These are phyloP conservation scores for Allochrocebus solatus DNA, from an alignment of 2,797 vertebrate genomes.

Conservation along the genomic window DNA sequence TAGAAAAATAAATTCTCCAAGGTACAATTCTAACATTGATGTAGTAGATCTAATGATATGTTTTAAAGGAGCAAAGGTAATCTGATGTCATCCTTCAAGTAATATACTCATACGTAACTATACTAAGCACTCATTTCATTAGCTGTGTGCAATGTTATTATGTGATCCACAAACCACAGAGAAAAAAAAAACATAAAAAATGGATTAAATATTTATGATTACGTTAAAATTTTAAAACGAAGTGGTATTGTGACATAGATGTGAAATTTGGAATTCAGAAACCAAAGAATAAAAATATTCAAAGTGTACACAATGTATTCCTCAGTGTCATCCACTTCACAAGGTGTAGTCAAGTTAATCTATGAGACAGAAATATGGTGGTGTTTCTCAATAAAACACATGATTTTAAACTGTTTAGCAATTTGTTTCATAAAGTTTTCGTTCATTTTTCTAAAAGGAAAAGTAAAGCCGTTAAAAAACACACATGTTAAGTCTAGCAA, in stretches of 20 bases:
- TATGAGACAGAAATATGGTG: background rate
- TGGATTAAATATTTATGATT: background rate
- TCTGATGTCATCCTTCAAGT: background rate
- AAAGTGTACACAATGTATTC: background rate
- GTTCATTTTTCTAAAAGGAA: background rate
- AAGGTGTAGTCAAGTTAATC: background rate
- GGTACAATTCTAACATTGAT: background rate
- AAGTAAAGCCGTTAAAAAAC: background rate
- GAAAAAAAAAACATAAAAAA: background rate
- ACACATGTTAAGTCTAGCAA: background rate
- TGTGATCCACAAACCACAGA: background rate
- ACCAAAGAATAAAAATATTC: background rate
- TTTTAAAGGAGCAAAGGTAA: background rate
- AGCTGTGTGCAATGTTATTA: background rate
- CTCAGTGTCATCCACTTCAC: background rate
- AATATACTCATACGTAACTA: background rate
- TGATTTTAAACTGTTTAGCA: background rate
- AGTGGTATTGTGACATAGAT: background rate
- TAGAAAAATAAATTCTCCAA: background rate
- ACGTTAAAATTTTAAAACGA: background rate
- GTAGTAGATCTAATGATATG: background rate
- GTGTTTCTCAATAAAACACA: background rate
- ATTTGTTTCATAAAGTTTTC: background rate
- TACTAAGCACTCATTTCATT: background rate
- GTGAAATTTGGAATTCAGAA: background rate